Conservation (phyloP, 2,888 invertebrate genomes). For the Pristionchus entomophagus region DNA sequence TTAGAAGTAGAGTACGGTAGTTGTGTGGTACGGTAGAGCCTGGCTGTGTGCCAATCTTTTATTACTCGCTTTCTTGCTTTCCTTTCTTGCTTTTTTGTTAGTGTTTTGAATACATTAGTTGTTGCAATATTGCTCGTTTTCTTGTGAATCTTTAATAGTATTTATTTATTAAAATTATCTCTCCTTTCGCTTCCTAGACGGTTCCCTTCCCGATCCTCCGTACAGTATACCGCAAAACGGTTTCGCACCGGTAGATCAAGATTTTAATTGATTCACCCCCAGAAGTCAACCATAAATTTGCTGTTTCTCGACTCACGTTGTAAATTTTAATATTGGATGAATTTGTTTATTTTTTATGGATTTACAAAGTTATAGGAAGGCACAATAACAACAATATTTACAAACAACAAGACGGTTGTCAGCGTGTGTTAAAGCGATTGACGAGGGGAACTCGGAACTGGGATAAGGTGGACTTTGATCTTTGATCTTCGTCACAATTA, state of each 20-base stretch:
- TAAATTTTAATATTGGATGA: background rate
- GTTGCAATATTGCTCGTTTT: background rate
- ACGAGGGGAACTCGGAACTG: background rate
- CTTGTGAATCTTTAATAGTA: too few relatives aligned
- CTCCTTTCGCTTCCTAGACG: constrained; percentile 25
- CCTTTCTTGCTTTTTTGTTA: background rate
- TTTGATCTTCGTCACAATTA: background rate
- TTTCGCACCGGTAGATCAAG: constrained; percentile 18
- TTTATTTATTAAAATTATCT: too few relatives aligned
- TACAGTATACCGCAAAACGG: constrained; percentile 1
- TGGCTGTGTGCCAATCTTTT: background rate
- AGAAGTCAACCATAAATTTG: background rate
- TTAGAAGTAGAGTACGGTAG: constrained; percentile 45
- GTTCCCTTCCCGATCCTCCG: background rate
- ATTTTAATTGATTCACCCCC: background rate
- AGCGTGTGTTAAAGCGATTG: constrained; percentile 13
- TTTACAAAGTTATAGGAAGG: constrained; percentile 11
- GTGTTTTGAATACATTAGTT: background rate
- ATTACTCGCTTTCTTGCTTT: background rate
- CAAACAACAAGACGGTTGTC: constrained; percentile 37
- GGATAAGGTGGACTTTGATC: background rate
- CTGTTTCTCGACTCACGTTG: background rate
- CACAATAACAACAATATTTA: constrained; percentile 42
- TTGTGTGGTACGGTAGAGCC: background rate
- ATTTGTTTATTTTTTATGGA: constrained; percentile 36